phyloP scores from a whole-genome alignment of 2,113 vertebrate species.

The Chiloscyllium plagiosum region DNA sequence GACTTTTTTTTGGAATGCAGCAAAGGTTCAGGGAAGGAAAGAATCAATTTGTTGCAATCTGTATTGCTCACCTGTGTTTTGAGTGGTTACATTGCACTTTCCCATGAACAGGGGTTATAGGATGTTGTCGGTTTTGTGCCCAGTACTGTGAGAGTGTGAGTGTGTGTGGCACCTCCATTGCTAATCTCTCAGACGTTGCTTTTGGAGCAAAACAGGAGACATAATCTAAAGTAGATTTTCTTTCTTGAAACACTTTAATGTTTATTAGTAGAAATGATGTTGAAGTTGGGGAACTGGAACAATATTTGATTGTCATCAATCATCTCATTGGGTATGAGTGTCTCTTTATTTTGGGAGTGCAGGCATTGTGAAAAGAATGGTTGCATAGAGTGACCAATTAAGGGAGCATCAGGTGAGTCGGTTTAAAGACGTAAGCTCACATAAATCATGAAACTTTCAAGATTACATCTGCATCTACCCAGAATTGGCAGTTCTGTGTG shows the following conservation, averaged over 20 bases:
- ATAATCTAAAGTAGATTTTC: background rate
- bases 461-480: background rate
- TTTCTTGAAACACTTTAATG: background rate
- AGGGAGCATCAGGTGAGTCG: fast-evolving
- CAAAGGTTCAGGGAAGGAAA: too few species aligned
- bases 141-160: background rate
- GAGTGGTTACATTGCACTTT: background rate
- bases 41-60: background rate
- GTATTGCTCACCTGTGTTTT: background rate
- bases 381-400: background rate
- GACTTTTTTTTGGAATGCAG: background rate
- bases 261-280: background rate
- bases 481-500: background rate
- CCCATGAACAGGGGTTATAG: background rate
- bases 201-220: background rate
- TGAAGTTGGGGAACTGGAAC: background rate
- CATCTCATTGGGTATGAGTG: background rate
- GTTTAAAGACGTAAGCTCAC: background rate
- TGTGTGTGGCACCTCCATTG: background rate
- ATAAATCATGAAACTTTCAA: background rate
- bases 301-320: background rate
- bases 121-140: background rate
- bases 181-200: background rate
- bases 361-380: background rate
- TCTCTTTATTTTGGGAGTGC: background rate